phyloP scores from a whole-genome alignment of 2,888 invertebrate genomes.

The Sturmia bella region DNA sequence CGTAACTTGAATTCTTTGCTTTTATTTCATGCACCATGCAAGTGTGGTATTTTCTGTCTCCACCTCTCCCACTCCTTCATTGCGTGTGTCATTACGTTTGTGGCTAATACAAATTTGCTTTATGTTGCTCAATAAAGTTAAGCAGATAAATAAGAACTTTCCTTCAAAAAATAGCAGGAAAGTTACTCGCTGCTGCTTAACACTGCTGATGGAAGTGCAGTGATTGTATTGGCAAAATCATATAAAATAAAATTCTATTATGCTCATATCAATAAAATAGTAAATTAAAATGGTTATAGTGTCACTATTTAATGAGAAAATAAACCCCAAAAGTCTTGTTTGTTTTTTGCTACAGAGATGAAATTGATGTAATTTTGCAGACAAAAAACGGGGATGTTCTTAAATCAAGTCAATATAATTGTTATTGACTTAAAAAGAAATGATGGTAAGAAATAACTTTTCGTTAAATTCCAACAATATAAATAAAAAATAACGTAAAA shows the following conservation, averaged over 20 bases:
- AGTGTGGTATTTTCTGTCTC: neutral
- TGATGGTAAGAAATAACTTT: too few species aligned
- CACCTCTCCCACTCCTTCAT: neutral
- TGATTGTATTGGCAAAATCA: slow-evolving; percentile 38
- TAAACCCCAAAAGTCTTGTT: neutral
- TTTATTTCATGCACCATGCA: slow-evolving; percentile 1
- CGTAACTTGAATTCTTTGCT: neutral
- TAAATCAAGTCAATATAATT: too few species aligned
- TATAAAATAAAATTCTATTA: slow-evolving; percentile 51
- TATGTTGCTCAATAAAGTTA: neutral
- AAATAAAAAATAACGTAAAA: too few species aligned
- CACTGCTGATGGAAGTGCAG: slow-evolving; percentile 22
- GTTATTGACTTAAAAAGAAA: too few species aligned
- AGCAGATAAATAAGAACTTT: neutral
- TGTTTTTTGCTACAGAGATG: too few species aligned
- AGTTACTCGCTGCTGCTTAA: neutral
- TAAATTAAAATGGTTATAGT: slow-evolving; percentile 2
- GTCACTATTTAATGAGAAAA: neutral
- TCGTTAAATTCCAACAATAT: too few species aligned
- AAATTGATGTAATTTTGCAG: neutral
- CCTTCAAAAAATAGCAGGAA: too few species aligned
- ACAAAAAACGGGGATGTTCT: too few species aligned
- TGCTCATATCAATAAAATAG: slow-evolving; percentile 6
- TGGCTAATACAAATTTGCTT: slow-evolving; percentile 33
- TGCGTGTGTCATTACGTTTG: neutral